Conservation (phyloP, 2,888 invertebrate species). For the Himalopsyche japonica region DNA sequence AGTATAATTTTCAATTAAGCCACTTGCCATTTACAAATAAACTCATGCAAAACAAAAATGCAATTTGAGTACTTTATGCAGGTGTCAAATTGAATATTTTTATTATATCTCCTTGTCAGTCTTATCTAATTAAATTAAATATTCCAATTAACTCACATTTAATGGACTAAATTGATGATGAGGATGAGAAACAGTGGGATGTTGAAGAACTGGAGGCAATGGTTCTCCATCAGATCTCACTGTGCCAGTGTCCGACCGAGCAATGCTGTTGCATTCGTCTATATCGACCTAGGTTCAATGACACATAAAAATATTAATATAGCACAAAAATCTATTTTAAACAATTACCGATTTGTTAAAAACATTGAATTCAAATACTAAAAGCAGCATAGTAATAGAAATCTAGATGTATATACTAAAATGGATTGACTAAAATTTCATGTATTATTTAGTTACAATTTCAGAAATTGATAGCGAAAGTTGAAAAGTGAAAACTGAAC, state of each 20-base stretch:
- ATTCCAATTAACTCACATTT: conserved; percentile 26
- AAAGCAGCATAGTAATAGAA: not conserved
- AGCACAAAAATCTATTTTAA: not conserved
- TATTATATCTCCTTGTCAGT: not conserved
- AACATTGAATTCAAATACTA: not conserved
- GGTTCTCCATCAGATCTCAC: conserved; percentile 49
- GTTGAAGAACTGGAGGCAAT: conserved; percentile 1
- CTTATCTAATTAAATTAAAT: not conserved
- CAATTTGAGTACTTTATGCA: too few relatives aligned
- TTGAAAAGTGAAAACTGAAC: not conserved
- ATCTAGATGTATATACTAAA: too few relatives aligned
- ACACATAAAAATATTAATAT: not conserved
- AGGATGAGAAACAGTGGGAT: conserved; percentile 29
- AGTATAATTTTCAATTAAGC: too few relatives aligned
- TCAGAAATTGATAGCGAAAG: not conserved
- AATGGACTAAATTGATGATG: conserved; percentile 39
- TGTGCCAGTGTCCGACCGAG: conserved; percentile 76
- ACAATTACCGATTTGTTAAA: not conserved
- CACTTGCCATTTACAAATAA: too few relatives aligned
- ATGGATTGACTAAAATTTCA: too few relatives aligned
- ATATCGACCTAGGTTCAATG: conserved; percentile 57
- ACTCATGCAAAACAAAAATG: too few relatives aligned
- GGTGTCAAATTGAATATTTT: too few relatives aligned
- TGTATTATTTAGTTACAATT: too few relatives aligned
- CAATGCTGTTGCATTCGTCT: conserved; percentile 67